phyloP scores from a whole-genome alignment of 2,797 vertebrate genomes.

The Champsocephalus esox region DNA sequence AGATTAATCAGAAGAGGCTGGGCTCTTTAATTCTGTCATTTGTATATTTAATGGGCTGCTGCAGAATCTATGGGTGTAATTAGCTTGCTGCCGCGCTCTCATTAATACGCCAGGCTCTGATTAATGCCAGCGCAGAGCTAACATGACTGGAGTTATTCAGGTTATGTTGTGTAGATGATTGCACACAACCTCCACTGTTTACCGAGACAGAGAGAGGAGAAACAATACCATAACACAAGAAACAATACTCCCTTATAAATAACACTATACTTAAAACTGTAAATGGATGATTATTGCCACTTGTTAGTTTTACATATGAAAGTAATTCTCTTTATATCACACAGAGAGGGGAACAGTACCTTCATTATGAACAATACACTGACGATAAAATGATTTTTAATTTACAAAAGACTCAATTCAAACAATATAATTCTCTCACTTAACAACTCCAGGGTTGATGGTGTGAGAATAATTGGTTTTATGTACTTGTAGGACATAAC shows the following conservation, averaged over 20 bases:
- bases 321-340: conserved; percentile 19
- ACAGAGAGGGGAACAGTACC: neutral
- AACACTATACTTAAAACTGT: conserved; percentile 39
- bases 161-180: conserved; percentile 99
- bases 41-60: conserved; percentile 99
- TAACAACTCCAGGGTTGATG: conserved; percentile 21
- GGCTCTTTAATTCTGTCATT: conserved; percentile 99
- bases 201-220: conserved; percentile 75
- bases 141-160: conserved; percentile 99
- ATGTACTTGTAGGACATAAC: conserved; percentile 44
- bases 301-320: conserved; percentile 78
- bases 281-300: conserved; percentile 36
- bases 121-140: conserved; percentile 99
- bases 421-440: conserved; percentile 18
- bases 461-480: conserved; percentile 37
- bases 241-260: conserved; percentile 66
- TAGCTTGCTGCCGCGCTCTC: conserved; percentile 99
- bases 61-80: conserved; percentile 99
- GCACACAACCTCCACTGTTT: conserved; percentile 98
- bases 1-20: conserved; percentile 99
- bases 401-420: conserved; percentile 54
- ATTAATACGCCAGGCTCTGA: conserved; percentile 99
- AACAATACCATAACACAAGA: conserved; percentile 63
- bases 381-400: conserved; percentile 73
- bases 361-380: conserved; percentile 21